Base-by-base conservation (phyloP, 2,888 invertebrate genomes). In the Andrena minutula region DNA sequence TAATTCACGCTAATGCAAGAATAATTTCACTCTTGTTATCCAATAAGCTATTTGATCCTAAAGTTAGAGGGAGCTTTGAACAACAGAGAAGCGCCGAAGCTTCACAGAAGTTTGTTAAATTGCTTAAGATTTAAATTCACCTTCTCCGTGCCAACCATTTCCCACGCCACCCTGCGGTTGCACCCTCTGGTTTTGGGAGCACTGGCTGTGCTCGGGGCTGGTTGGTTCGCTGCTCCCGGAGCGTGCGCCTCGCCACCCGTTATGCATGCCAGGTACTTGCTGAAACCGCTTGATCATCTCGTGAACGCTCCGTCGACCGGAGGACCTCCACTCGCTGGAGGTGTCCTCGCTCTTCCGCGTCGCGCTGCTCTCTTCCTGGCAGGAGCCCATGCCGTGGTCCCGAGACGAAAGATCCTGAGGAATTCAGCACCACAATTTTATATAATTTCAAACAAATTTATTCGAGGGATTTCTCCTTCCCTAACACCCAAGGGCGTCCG, bases 261-360 rank as follows among this genome's bases (percentile, higher is more conserved):
- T 91, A 73, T 92, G 92, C 87, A 91, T 89, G 66, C 91, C 91
- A 69, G 92, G 92, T 79, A 92, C 90, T 85, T 92, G 91, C 71
- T 94, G 94, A 87, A 94, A 93, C 68, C 92, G 89, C 58, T 93
- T 92, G 68, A 94, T 93, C 90, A 94, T 94, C 83, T 94, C 94
- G 75, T 94, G 94, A 16, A 94, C 94, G 77, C 93, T 94, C 47
- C 92, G 88, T 2, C 93, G 88, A 32, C 90, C 90, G 3, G 92
- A 90, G 5, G 90, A 85, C 23, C 86, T 89, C 91, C 92, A 92
- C 12, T 86, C 87, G 26, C 82, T 88, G 16, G 83, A 82, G 74
- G 83, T 87, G 47, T 90, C 90, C 32, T 90, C 90, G 70, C 83
- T 87, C 75, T 89, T 90, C 51, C 84, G 82, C 35, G 79, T 77